Base-by-base conservation (phyloP, 2,797 vertebrate genomes). In the Hydrophis major region DNA sequence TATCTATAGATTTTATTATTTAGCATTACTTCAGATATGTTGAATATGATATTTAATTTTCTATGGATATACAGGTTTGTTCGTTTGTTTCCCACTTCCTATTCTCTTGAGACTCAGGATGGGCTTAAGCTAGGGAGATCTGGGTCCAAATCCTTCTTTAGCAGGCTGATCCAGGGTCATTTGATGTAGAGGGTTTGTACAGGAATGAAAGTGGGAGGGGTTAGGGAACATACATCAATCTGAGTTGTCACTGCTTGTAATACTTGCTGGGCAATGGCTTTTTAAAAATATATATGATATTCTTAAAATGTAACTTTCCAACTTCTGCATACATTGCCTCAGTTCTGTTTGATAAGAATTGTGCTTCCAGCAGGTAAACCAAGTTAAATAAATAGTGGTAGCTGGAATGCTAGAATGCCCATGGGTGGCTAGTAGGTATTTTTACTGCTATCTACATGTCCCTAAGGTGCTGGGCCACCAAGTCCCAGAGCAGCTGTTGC, bases 401-500 rank as follows among this genome's bases (percentile, higher is more conserved):
- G 90, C 37, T 89, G 63, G 91, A 63, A 86, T 60, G 25, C 37
- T 90, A 66, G 20, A 32, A n/a, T 3, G 2, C 11, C 12, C 74
- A 20, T 0, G 12, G 87, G 27, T 37, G 57, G 25, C 55, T 61
- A 18, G 50, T 6, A 50, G 42, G 16, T 25, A 7, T 78, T 74
- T 63, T 61, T 53, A 6, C 69, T 83, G 37, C 20, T 83, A 0
- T 74, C 83, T 89, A 10, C 50, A 20, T 50, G n/a, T 27, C 4
- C 61, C 50, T 27, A 89, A 97, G 97, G 95, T 97, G n/a, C 93
- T 97, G 89, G 96, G 94, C n/a, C 94, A 94, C 78, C 97, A 98
- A 97, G 97, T 98, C 88, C 97, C 98, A 1, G 97, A 98, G 63
- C 98, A 99, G 93, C 98, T 98, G 92, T 91, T 99, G 89, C 98